Evolutionary conservation across 1,140 invertebrate genomes (phyloP).

Genomic region (Drosophila tani): DNA sequence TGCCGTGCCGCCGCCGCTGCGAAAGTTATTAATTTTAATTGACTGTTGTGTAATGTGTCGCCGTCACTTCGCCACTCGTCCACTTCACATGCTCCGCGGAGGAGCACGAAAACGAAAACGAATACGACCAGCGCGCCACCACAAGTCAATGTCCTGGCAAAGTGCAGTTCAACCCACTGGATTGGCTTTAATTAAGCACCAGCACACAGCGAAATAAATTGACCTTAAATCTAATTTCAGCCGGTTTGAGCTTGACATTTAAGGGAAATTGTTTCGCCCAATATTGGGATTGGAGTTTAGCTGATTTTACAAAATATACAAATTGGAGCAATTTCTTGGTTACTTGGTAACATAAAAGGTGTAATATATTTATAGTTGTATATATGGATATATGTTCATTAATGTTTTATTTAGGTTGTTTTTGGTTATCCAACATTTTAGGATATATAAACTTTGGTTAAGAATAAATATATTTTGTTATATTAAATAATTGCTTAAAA

Average conservation of each 20-base stretch:
- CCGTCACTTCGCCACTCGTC: constrained; percentile 59
- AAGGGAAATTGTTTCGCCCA: background rate
- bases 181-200: constrained; percentile 75
- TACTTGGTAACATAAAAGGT: too few relatives aligned
- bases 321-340: background rate
- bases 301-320: background rate
- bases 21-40: constrained; percentile 83
- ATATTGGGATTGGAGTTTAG: background rate
- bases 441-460: too few relatives aligned
- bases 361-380: too few relatives aligned
- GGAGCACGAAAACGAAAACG: constrained; percentile 22
- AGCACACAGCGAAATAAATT: constrained; percentile 14
- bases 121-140: constrained; percentile 9
- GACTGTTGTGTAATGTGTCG: constrained; percentile 78
- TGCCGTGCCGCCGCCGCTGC: constrained; percentile 37
- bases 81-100: constrained; percentile 61
- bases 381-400: too few relatives aligned
- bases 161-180: constrained; percentile 33
- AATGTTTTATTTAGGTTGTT: too few relatives aligned
- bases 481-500: too few relatives aligned
- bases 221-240: background rate
- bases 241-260: background rate
- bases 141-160: constrained; percentile 64
- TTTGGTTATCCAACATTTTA: too few relatives aligned
- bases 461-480: too few relatives aligned